Percentiles rank a stretch among this genome's conserved stretches.
Evolutionary conservation across 2,888 invertebrate genomes (phyloP).

Genomic region (Elysia crispata): DNA sequence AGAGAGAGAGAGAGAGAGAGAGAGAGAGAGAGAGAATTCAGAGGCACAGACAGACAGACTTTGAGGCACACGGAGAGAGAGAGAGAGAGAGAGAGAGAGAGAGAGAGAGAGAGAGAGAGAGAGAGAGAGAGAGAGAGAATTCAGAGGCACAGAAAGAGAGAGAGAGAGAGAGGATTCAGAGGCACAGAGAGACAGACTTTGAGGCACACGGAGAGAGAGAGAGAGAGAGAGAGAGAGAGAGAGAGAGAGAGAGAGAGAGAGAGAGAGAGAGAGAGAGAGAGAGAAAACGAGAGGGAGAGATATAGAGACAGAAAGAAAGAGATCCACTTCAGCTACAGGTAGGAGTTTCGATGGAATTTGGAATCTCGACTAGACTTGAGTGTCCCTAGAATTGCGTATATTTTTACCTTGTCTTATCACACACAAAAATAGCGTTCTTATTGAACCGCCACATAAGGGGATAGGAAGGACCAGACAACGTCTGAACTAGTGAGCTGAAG

Average conservation of each 20-base stretch:
- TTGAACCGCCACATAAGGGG: too few species aligned
- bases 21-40: background rate
- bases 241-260: background rate
- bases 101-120: background rate
- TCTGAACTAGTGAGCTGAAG: too few species aligned
- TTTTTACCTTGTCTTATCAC: too few species aligned
- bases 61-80: too few species aligned
- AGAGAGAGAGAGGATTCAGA: background rate
- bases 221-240: background rate
- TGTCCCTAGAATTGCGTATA: too few species aligned
- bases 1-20: background rate
- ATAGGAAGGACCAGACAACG: too few species aligned
- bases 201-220: background rate
- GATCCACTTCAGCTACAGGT: background rate
- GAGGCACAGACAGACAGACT: background rate
- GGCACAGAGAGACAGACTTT: background rate
- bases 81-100: background rate
- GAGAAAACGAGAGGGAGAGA: background rate
- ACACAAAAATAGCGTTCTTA: too few species aligned
- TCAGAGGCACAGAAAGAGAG: background rate
- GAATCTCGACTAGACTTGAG: too few species aligned
- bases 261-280: background rate
- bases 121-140: background rate
- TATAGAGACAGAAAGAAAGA: background rate
- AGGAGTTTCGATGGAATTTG: background rate